Conservation (phyloP, 2,888 invertebrate genomes). For the Thyatira batis region DNA sequence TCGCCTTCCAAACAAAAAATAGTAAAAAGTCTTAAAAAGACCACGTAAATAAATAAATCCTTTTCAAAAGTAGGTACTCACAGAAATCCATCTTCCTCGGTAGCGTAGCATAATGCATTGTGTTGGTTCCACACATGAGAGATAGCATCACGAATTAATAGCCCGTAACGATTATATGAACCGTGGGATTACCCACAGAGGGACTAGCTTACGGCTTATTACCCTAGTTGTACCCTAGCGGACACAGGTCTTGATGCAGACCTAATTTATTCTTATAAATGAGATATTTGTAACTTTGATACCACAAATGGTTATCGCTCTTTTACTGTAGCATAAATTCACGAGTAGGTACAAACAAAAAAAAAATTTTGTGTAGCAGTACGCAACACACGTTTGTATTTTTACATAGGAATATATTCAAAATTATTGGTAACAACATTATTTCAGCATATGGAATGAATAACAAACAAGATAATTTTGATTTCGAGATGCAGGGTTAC, state of each 20-base stretch:
- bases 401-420: background rate
- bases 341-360: no score
- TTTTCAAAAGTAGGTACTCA: no score
- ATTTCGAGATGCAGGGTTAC: background rate
- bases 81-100: background rate
- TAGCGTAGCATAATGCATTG: background rate
- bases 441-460: background rate
- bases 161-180: slow-evolving; percentile 28
- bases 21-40: no score
- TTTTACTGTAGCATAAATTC: no score
- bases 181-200: slow-evolving; percentile 6
- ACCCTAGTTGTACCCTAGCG: background rate
- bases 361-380: no score
- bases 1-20: no score
- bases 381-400: no score
- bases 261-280: no score
- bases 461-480: background rate
- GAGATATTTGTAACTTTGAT: no score
- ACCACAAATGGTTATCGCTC: no score
- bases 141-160: slow-evolving; percentile 24
- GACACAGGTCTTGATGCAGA: background rate
- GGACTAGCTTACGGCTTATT: background rate
- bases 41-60: no score
- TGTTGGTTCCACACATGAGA: background rate
- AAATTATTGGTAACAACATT: background rate